Conservation (phyloP, 2,113 vertebrate species). For the Litocranius walleri region DNA sequence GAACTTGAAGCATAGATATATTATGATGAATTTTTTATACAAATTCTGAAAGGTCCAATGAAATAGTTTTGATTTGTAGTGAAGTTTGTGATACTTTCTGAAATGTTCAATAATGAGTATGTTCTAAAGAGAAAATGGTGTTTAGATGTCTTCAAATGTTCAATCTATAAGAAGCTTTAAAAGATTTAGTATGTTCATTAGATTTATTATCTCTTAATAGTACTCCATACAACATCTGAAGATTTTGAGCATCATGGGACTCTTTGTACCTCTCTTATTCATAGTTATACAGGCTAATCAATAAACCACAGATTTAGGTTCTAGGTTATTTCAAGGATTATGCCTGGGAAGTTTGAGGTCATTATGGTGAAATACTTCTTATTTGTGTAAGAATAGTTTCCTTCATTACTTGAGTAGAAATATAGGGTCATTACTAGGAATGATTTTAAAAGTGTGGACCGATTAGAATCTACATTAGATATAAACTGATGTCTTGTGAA, state of each 20-base stretch:
- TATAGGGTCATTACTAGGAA: background rate
- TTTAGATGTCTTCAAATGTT: background rate
- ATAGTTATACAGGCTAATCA: background rate
- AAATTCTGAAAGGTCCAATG: background rate
- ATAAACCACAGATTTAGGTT: background rate
- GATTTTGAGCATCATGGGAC: background rate
- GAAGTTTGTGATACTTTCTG: background rate
- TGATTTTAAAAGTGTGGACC: background rate
- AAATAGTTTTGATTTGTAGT: background rate
- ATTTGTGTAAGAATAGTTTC: background rate
- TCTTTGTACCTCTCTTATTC: background rate
- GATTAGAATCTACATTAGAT: background rate
- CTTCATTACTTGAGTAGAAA: background rate
- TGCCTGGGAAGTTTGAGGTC: background rate
- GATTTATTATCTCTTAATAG: background rate
- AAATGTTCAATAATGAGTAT: background rate
- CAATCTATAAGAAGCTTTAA: background rate
- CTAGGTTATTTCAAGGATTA: background rate
- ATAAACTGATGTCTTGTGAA: background rate
- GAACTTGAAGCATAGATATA: constrained; percentile 45
- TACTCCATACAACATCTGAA: background rate
- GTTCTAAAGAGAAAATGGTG: background rate
- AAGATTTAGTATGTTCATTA: background rate
- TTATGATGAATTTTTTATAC: constrained; percentile 23
- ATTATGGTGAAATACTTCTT: background rate